phyloP scores from a whole-genome alignment of 2,113 vertebrate species.

The Mohoua ochrocephala region DNA sequence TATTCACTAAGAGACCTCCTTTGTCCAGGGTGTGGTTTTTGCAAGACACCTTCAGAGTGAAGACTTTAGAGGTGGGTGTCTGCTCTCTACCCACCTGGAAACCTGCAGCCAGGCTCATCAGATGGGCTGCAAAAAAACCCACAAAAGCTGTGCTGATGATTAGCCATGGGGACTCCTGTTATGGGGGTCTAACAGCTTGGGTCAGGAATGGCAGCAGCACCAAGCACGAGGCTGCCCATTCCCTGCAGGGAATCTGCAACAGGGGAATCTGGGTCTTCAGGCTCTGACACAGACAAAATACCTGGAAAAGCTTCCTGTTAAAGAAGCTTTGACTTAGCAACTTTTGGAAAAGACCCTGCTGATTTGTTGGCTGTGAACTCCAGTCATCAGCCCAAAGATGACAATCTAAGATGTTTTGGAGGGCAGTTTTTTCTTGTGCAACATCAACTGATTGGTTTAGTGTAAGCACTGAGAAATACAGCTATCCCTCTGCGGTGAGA shows the following conservation, averaged over 20 bases:
- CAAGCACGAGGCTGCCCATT: not conserved
- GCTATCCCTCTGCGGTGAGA: not conserved
- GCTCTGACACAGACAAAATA: not conserved
- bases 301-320: not conserved
- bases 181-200: not conserved
- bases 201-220: not conserved
- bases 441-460: not conserved
- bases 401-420: too few relatives aligned
- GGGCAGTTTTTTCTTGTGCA: not conserved
- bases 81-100: not conserved
- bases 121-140: not conserved
- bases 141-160: not conserved
- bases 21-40: not conserved
- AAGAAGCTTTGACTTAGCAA: not conserved
- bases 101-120: not conserved
- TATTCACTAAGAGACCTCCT: not conserved
- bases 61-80: not conserved
- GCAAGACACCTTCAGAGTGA: not conserved
- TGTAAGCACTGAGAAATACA: not conserved
- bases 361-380: not conserved
- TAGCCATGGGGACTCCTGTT: not conserved
- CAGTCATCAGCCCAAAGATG: not conserved
- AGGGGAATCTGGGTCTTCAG: not conserved
- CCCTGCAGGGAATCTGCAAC: not conserved
- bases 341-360: not conserved